Percentiles rank a stretch among this genome's conserved stretches.
Conservation (phyloP, 2,113 vertebrate species). For the Boulengeromyrus knoepffleri region DNA sequence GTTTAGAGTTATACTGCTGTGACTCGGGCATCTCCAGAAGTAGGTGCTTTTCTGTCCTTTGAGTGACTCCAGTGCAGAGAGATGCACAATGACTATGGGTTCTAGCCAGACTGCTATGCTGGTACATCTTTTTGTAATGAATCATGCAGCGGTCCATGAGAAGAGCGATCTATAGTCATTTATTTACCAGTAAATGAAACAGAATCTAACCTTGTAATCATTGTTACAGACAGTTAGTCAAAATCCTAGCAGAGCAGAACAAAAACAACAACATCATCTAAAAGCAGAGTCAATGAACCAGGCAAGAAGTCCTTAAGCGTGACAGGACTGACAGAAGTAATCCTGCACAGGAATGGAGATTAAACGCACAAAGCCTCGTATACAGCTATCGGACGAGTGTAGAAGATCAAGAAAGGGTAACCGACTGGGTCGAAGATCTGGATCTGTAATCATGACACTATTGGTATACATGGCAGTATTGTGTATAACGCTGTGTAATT, state of each 20-base stretch:
- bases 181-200: neutral
- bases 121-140: neutral
- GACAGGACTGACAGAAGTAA: too few relatives aligned
- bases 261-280: neutral
- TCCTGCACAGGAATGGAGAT: neutral
- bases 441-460: neutral
- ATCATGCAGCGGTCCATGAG: neutral
- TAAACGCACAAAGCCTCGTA: neutral
- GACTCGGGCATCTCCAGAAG: neutral
- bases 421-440: neutral
- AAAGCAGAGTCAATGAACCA: neutral
- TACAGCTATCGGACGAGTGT: neutral
- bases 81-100: neutral
- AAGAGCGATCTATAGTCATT: neutral
- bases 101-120: neutral
- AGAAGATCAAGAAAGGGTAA: neutral
- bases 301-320: too few relatives aligned
- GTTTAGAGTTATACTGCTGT: neutral
- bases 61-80: neutral
- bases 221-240: neutral
- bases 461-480: neutral
- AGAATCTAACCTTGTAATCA: neutral
- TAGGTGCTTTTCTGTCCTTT: neutral
- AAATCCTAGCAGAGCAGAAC: neutral
- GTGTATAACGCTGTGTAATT: neutral